These are phyloP conservation scores for Laticauda colubrina DNA, from an alignment of 2,113 vertebrate genomes.

Conservation along the genomic window DNA sequence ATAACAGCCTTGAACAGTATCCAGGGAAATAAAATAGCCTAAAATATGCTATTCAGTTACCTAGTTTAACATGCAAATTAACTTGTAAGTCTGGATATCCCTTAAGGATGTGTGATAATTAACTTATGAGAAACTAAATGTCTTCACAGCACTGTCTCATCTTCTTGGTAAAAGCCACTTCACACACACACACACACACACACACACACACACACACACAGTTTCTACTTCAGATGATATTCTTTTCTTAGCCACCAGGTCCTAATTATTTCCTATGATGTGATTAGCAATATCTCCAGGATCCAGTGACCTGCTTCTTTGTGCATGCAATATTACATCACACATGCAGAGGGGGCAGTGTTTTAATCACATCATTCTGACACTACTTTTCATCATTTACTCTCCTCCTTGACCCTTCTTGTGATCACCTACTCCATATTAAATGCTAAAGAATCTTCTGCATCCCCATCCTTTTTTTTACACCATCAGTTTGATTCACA, in stretches of 20 bases:
- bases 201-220: not conserved
- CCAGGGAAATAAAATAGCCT: not conserved
- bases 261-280: not conserved
- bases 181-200: not conserved
- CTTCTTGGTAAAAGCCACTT: not conserved
- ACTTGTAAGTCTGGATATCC: not conserved
- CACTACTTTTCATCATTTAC: not conserved
- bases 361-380: not conserved
- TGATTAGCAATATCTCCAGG: not conserved
- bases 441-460: not conserved
- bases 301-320: not conserved
- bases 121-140: not conserved
- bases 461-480: not conserved
- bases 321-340: not conserved
- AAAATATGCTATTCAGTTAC: not conserved
- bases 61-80: not conserved
- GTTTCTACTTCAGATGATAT: not conserved
- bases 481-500: not conserved
- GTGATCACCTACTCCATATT: not conserved
- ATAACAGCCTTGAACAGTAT: not conserved
- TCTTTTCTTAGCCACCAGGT: not conserved
- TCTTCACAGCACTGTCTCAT: not conserved
- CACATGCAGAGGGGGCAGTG: not conserved
- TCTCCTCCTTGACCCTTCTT: not conserved
- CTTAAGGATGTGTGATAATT: not conserved